Base-by-base conservation (phyloP, 2,113 vertebrate genomes). In the Sander vitreus region DNA sequence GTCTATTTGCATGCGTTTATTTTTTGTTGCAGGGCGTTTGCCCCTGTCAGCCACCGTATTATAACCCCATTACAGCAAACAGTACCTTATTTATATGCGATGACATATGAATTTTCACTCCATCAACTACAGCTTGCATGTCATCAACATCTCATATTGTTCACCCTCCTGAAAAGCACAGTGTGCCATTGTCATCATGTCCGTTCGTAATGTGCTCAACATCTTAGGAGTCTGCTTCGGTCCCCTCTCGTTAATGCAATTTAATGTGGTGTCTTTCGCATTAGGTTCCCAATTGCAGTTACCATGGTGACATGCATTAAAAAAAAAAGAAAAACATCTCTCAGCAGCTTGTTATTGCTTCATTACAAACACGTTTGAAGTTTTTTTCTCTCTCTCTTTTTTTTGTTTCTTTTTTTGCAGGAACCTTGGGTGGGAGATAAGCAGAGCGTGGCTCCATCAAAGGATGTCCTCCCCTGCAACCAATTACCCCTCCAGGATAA, bases 401-500 rank as follows among this genome's bases (percentile, higher is more conserved):
- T 68, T 33, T 80, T 51, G 0, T 84, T 79, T 43, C 48, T 13
- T 55, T 54, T 80, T 57, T 60, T 74, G 75, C 58, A 83, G 83
- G 62, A 86, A 92, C 80, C 83, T 74, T 81, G 65, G 57, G 54
- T 77, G 82, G 73, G 60, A 93, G 89, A 93, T 89, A 92, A 95
- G 84, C 85, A 91, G 89, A 86, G 84, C 68, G 18, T 65, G 58
- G 53, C 68, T 89, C 76, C 81, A 89, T 91, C 79, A 92, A 88
- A 85, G 76, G 53, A 75, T 84, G 87, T 91, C 89, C 89, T 94
- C 74, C 86, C 59, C 85, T 84, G 85, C 87, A 92, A 82, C 80
- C 92, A 94, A 91, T 93, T 83, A 93, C 67, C 82, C 89, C 90
- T 92, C 84, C 86, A 77, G 87, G 82, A 93, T 93, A 90, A 94